These are phyloP conservation scores for Pristionchus mayeri DNA, from an alignment of 2,888 invertebrate genomes.

Conservation along the genomic window DNA sequence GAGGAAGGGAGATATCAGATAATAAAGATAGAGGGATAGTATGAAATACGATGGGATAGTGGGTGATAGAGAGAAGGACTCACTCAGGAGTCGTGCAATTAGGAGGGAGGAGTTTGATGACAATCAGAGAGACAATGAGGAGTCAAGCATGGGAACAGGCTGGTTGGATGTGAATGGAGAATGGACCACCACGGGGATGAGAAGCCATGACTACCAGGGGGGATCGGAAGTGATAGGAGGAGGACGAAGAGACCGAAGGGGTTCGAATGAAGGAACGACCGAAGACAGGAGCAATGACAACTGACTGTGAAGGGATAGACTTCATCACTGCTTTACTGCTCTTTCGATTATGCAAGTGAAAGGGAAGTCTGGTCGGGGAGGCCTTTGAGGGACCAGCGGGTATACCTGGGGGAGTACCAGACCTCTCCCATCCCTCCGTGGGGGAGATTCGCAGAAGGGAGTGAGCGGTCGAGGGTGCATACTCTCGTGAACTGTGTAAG, in stretches of 20 bases:
- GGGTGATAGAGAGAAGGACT: conserved; percentile 33
- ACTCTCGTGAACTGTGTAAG: conserved; percentile 49
- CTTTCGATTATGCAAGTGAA: conserved; percentile 13
- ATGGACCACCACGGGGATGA: background rate
- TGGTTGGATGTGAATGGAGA: background rate
- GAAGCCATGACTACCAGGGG: background rate
- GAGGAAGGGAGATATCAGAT: background rate
- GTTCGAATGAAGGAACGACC: background rate
- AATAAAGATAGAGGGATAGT: background rate
- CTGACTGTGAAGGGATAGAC: conserved; percentile 22
- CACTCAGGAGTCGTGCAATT: no score
- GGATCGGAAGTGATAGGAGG: background rate
- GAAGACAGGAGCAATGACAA: background rate
- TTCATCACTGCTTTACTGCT: conserved; percentile 30
- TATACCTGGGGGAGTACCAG: background rate
- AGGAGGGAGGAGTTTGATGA: conserved; percentile 43
- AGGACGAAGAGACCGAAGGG: background rate
- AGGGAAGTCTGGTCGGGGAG: conserved; percentile 19
- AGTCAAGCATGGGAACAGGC: conserved; percentile 16
- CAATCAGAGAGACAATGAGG: background rate
- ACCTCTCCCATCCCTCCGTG: background rate
- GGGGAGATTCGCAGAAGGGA: conserved; percentile 7
- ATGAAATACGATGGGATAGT: conserved; percentile 44
- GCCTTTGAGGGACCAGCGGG: conserved; percentile 12
- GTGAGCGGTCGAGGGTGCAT: background rate